A percentile compares a stretch with the other conserved stretches of the same genome.
Evolutionary conservation across 2,888 invertebrate species (phyloP).

Genomic region (Dryocosmus kuriphilus): DNA sequence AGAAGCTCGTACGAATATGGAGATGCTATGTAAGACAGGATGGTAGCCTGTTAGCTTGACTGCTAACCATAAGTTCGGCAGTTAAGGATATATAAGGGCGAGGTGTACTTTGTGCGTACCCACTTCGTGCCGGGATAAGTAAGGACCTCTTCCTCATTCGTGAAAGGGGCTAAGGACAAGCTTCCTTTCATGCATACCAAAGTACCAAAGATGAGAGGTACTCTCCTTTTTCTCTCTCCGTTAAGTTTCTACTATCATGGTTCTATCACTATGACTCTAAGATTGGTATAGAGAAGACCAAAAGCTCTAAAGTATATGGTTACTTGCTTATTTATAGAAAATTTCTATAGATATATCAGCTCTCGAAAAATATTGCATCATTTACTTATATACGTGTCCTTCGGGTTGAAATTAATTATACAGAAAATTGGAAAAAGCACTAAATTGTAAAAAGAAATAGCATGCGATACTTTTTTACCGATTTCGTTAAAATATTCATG

Average conservation of each 20-base stretch:
- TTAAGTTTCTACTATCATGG: conserved; percentile 42
- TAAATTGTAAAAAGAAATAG: too few relatives aligned
- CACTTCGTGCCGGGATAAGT: conserved; percentile 54
- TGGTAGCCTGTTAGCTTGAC: conserved; percentile 55
- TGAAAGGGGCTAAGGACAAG: conserved; percentile 64
- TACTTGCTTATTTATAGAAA: background rate
- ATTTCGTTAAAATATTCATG: too few relatives aligned
- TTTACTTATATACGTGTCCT: background rate
- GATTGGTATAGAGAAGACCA: background rate
- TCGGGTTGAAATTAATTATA: background rate
- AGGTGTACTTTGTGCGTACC: conserved; percentile 49
- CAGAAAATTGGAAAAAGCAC: too few relatives aligned
- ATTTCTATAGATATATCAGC: background rate
- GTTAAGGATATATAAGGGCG: conserved; percentile 71
- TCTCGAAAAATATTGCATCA: background rate
- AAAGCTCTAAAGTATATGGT: background rate
- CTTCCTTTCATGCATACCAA: conserved; percentile 76
- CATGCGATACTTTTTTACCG: too few relatives aligned
- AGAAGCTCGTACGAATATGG: conserved; percentile 43
- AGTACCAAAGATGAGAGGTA: conserved; percentile 62
- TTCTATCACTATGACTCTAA: conserved; percentile 21
- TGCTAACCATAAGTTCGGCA: conserved; percentile 60
- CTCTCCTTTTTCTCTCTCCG: conserved; percentile 41
- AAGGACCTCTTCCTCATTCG: conserved; percentile 60
- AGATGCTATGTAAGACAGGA: conserved; percentile 52